These are phyloP conservation scores for Ictidomys tridecemlineatus DNA, from an alignment of 2,113 vertebrate species.

Conservation along the genomic window DNA sequence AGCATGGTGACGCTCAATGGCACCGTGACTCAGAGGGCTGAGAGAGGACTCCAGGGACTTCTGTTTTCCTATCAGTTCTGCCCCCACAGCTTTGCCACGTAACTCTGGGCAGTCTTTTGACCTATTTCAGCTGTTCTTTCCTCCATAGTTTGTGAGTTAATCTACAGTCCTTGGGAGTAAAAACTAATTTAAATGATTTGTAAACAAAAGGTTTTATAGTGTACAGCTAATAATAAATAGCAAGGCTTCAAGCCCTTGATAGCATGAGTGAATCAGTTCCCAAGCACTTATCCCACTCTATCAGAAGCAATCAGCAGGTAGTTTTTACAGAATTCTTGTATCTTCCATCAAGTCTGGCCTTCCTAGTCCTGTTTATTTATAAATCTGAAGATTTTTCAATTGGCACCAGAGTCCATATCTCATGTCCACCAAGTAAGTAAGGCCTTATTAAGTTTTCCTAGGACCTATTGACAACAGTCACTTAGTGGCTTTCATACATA, in stretches of 20 bases:
- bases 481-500: background rate
- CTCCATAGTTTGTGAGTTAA: slow-evolving; percentile 55
- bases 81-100: background rate
- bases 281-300: background rate
- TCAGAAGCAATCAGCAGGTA: background rate
- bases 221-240: slow-evolving; percentile 63
- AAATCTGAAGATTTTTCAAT: slow-evolving; percentile 27
- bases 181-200: slow-evolving; percentile 75
- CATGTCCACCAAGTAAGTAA: background rate
- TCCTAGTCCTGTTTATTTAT: background rate
- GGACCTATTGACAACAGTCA: background rate
- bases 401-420: background rate
- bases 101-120: slow-evolving; percentile 6
- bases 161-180: slow-evolving; percentile 58
- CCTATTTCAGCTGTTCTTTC: background rate
- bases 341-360: slow-evolving; percentile 1
- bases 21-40: background rate
- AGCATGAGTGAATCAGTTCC: slow-evolving; percentile 33
- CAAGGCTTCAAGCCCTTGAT: slow-evolving; percentile 23
- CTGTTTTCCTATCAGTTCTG: slow-evolving; percentile 1
- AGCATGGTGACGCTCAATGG: background rate
- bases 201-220: slow-evolving; percentile 64
- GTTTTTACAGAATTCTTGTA: slow-evolving; percentile 33
- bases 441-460: background rate
- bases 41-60: background rate